Base-by-base conservation (phyloP, 2,888 invertebrate genomes). In the Automeris io region DNA sequence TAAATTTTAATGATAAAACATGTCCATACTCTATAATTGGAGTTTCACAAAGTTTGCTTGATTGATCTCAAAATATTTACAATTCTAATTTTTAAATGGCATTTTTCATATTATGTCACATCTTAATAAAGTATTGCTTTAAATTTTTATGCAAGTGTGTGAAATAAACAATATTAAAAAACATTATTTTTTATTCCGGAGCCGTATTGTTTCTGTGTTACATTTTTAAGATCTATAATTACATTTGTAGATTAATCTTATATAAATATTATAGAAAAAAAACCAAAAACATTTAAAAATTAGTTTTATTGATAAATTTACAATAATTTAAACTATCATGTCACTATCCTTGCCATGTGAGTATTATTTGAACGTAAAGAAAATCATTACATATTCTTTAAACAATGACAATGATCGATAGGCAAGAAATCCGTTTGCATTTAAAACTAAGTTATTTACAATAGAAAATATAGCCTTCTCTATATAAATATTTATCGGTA, bases 1-100 rank as follows among this genome's bases (percentile, higher is more conserved):
- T n/a, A 83, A 81, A 50, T 85, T 79, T 54, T 86, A 70, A 67
- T 31, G 18, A 21, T 16, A 13, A 18, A 16, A 13, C 13, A 37
- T 33, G 3, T 35, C 25, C 11, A 35, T 34, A 33, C 34, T 33
- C 29, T 35, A 29, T 37, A 39, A 22, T 3, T 18, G 24, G 12
- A 11, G 13, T 31, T 9, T n/a, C 7, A 22, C 5, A 11, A 18
- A 18, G 2, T 16, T 24, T 18, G 7, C 23, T 7, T 26, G 8
- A 1, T 16, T n/a, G n/a, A 29, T 29, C 16, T 29, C 16, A 29
- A 13, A n/a, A 13, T 29, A 29, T 29, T 29, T 19, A n/a, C 3
- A n/a, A 5, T n/a, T 2, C 1, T 16, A 12, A 12, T 7, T 13
- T 26, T 26, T 26, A 7, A 12, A 7, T 3, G 12, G 13, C 5